A percentile compares a stretch with the other conserved stretches of the same genome.
Conservation (phyloP, 2,113 vertebrate species). For the Semnornis frantzii region DNA sequence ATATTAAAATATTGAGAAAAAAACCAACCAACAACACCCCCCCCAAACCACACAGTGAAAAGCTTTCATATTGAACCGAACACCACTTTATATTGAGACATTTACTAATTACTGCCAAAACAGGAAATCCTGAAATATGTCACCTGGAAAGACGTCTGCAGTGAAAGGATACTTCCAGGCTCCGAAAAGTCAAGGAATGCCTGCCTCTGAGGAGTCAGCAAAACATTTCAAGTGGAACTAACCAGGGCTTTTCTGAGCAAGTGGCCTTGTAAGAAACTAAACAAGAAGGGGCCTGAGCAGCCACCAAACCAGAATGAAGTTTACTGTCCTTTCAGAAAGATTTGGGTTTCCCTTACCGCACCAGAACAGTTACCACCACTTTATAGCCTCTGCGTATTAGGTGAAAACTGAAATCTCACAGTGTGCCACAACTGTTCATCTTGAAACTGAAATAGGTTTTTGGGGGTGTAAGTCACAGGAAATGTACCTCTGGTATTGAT, state of each 20-base stretch:
- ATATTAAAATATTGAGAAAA: conserved; percentile 47
- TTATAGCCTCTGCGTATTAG: background rate
- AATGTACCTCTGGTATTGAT: background rate
- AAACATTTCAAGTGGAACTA: background rate
- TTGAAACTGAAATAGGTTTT: background rate
- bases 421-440: background rate
- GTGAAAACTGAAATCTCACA: background rate
- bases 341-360: background rate
- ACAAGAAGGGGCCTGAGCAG: background rate
- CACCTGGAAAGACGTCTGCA: background rate
- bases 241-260: background rate
- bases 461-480: background rate
- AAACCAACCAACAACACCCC: background rate
- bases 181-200: background rate
- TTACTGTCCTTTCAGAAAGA: background rate
- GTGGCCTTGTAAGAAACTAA: background rate
- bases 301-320: background rate
- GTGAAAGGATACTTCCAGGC: background rate
- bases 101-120: background rate
- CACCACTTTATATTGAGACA: background rate
- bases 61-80: background rate
- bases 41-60: background rate
- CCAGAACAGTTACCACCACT: background rate
- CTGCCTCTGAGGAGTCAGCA: background rate
- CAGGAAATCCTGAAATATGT: background rate